Conservation (phyloP, 1,140 invertebrate species). For the Saxidomus purpurata region DNA sequence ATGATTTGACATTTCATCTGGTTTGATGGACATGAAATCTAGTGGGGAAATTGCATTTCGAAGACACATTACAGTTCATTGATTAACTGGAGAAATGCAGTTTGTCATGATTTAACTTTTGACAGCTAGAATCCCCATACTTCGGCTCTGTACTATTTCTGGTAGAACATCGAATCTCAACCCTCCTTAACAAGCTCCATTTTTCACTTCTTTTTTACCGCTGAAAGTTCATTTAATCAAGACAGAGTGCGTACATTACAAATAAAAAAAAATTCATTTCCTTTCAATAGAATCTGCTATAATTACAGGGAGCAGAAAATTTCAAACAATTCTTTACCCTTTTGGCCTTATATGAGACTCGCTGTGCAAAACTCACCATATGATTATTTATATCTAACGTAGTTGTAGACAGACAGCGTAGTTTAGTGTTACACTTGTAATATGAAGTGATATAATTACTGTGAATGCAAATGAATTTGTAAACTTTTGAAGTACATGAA, state of each 20-base stretch:
- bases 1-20: slow-evolving; percentile 56
- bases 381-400: too few species aligned
- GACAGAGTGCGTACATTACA: background rate
- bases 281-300: background rate
- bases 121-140: slow-evolving; percentile 8
- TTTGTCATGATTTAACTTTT: slow-evolving; percentile 56
- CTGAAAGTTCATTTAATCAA: background rate
- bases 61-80: slow-evolving; percentile 30
- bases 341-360: too few species aligned
- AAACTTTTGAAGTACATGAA: too few species aligned
- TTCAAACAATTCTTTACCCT: too few species aligned
- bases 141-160: background rate
- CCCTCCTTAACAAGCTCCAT: background rate
- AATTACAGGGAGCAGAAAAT: background rate
- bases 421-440: too few species aligned
- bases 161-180: background rate
- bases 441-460: too few species aligned
- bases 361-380: too few species aligned
- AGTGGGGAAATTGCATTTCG: slow-evolving; percentile 49
- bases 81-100: slow-evolving; percentile 27
- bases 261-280: background rate
- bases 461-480: too few species aligned
- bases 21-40: slow-evolving; percentile 53
- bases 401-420: too few species aligned
- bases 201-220: background rate